Evolutionary conservation across 2,113 vertebrate species (phyloP), one percentile per base, ranked within the genome.

Genomic region (Ammodytes marinus): DNA sequence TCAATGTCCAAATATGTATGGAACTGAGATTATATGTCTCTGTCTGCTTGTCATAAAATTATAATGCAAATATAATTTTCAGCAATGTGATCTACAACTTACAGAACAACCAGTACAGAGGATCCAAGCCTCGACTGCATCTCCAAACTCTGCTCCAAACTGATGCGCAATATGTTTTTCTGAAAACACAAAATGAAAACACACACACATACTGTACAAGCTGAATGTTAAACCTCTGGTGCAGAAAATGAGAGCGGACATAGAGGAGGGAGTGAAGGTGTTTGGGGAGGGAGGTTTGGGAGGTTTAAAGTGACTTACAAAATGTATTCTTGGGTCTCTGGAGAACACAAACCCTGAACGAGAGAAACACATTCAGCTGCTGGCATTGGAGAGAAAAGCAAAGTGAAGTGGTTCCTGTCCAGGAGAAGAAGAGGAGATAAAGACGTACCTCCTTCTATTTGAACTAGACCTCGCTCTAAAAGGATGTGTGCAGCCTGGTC

Each of bases 381-480:
- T 42, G 50, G 74, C 58, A 70, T 14, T 67, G 46, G 52, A 60
- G 19, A 60, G 43, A 19, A 27, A 64, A 67, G 39, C 59, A 57
- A 47, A 70, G 52, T 39, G 63, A 73, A 40, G 84, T 59, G 66
- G 57, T 50, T 76, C 50, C 50, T 65, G 19, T 19, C 11, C 35
- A 27, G 61, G 69, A 72, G 52, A 40, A 75, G 37, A 8, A 42
- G n/a, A 64, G 35, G 6, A 74, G 58, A 77, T 58, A 61, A 60
- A 75, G 8, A 53, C 27, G 0, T 15, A 97, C 97, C 97, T 93
- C 91, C 53, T 39, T 93, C 90, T 65, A 93, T 94, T 79, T 89
- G 82, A 9, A 85, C 90, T 19, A 96, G 79, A 46, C 97, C 97
- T 90, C 96, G 89, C 76, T 96, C 92, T 83, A 97, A 89, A 1